Base-by-base conservation (phyloP, 2,797 vertebrate species). In the Danionella dracula region DNA sequence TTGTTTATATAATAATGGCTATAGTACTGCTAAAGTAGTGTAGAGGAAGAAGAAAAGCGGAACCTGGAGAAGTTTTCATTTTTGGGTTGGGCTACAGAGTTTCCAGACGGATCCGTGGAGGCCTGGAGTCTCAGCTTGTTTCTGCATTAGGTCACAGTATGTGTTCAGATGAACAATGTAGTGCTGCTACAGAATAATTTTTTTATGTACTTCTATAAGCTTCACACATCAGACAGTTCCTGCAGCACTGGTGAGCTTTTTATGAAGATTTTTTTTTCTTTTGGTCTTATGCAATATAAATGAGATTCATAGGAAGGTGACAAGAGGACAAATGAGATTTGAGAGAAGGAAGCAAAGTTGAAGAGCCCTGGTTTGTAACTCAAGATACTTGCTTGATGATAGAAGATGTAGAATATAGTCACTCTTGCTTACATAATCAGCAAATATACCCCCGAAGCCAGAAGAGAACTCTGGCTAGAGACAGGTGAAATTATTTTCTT, bases 381-480 rank as follows among this genome's bases (percentile, higher is more conserved):
- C 13, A 0, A 10, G 20, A 55, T 29, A 55, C 50, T 17, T 19
- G 50, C 31, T 45, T 35, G 31, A 54, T n/a, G 49, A 62, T 45
- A 31, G 23, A 41, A 37, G 50, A 64, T 64, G 3, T 7, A 54
- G 40, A 34, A 9, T 13, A 29, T 9, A 23, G 10, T 19, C 15
- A 35, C 40, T 37, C 19, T 29, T 35, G 29, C 20, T 84, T 55
- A 46, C 40, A 55, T 65, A 65, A 65, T 13, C 38, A 64, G 40
- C 60, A 51, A 13, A 55, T 32, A 34, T 34, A 45, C 17, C 13
- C 12, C 29, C 17, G 34, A 12, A 45, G 8, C 41, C 31, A 23
- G 9, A 35, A n/a, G n/a, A n/a, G n/a, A n/a, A n/a, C n/a, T n/a
- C n/a, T n/a, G n/a, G n/a, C n/a, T n/a, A n/a, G n/a, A n/a, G n/a